Base-by-base conservation (phyloP, 1,140 invertebrate species). In the Littorina saxatilis region DNA sequence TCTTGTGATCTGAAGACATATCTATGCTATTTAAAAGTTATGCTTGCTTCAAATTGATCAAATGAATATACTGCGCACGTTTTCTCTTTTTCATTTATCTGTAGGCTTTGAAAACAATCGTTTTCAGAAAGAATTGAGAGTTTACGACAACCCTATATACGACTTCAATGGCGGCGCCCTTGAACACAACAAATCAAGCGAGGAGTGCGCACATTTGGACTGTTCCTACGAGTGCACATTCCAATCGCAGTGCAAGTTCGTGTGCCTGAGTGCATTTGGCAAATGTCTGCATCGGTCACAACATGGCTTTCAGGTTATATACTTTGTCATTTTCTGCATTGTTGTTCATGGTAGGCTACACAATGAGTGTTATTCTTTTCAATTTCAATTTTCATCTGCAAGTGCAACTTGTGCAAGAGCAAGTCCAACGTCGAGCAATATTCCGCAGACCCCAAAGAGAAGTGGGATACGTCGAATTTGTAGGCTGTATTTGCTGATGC, bases 131-230 rank as follows among this genome's bases (percentile, higher is more conserved):
- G 23, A 40, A 43, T 37, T 35, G 32, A 37, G 37, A 5, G 17
- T 39, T 43, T 27, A 78, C 52, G 39, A 78, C 52, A 78, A 37
- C 2, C n/a, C 15, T 27, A 43, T 43, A n/a, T 73, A 20, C 39
- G 35, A 35, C 5, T 9, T 32, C 29, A 43, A 78, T 78, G 76
- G 76, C 76, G 55, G 76, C 76, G 76, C 76, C 76, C 76, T 78
- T 78, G 76, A 78, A 68, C 7, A 68, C 32, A 2, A 20, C 17
- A n/a, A n/a, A n/a, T n/a, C n/a, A n/a, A 32, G 32, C 35, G 2
- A 47, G 43, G 17, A 47, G 43, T 47, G 43, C 17, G 43, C 43
- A 47, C 43, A 17, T 5, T 17, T 47, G 43, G 17, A 47, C 7
- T 9, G 5, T 47, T 47, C 43, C 43, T 9, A 17, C 7, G 43